phyloP scores from a whole-genome alignment of 2,888 invertebrate species.

The Pediacus dermestoides region DNA sequence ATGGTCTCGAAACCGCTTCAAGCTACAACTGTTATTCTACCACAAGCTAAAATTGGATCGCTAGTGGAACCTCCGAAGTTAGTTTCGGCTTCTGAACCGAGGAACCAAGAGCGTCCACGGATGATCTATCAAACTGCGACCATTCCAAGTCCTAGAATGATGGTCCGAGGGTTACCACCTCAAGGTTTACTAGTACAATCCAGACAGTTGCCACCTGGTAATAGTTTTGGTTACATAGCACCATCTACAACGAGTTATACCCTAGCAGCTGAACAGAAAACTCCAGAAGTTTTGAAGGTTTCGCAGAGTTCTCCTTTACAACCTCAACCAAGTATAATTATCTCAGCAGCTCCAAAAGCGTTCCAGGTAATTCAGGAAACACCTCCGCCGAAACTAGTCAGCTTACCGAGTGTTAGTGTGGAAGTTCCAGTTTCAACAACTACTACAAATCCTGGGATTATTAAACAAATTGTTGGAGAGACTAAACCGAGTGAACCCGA shows the following conservation, averaged over 20 bases:
- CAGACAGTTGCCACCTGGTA: conserved; percentile 29
- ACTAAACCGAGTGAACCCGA: conserved; percentile 14
- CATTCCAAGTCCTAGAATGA: conserved; percentile 31
- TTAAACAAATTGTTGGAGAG: conserved; percentile 31
- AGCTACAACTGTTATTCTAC: conserved; percentile 49
- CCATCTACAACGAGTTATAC: no score
- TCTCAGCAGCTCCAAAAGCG: conserved; percentile 36
- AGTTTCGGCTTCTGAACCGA: conserved; percentile 35
- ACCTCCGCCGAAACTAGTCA: conserved; percentile 8
- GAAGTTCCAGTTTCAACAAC: no score
- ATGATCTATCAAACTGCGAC: conserved; percentile 40
- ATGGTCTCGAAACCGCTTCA: conserved; percentile 58
- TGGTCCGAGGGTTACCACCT: conserved; percentile 30
- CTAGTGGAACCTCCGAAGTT: conserved; percentile 40
- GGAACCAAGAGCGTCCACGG: conserved; percentile 46
- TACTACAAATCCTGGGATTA: conserved; percentile 28
- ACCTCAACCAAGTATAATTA: conserved; percentile 17
- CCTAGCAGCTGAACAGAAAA: no score
- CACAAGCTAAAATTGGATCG: conserved; percentile 44
- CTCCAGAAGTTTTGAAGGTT: no score
- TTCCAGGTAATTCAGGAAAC: conserved; percentile 23
- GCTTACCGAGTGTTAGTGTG: no score
- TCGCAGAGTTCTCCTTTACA: no score
- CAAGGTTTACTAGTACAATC: conserved; percentile 36
- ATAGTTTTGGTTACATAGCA: no score